Percentiles rank a stretch among this genome's conserved stretches.
These are phyloP conservation scores for Heliconius ismenius DNA, from an alignment of 2,888 invertebrate species.

Conservation along the genomic window DNA sequence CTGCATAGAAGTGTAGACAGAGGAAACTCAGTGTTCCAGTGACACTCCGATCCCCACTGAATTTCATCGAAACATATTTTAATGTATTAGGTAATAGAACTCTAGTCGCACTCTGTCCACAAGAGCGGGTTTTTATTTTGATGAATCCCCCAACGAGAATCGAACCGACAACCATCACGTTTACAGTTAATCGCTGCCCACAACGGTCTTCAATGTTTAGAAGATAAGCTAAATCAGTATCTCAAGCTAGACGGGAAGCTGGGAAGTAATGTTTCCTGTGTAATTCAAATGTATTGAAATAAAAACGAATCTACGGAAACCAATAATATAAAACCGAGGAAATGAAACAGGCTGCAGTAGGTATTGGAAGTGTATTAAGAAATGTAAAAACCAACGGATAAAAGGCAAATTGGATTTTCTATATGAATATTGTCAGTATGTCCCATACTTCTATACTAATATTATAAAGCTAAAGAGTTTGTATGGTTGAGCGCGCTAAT, in stretches of 20 bases:
- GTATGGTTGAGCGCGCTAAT: background rate
- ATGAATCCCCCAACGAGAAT: background rate
- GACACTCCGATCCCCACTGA: no score
- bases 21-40: no score
- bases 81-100: no score
- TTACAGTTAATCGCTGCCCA: background rate
- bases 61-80: no score
- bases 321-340: conserved; percentile 31
- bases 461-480: background rate
- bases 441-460: conserved; percentile 16
- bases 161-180: background rate
- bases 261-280: conserved; percentile 31
- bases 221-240: conserved; percentile 9
- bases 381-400: conserved; percentile 30
- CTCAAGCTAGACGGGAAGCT: conserved; percentile 23
- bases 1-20: no score
- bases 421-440: background rate
- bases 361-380: conserved; percentile 27
- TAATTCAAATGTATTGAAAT: conserved; percentile 29
- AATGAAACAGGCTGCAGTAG: conserved; percentile 27
- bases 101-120: no score
- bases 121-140: no score
- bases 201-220: background rate
- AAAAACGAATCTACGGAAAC: conserved; percentile 28
- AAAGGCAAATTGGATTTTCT: conserved; percentile 28